phyloP scores from a whole-genome alignment of 2,797 vertebrate species.

The Anas flavirostris region DNA sequence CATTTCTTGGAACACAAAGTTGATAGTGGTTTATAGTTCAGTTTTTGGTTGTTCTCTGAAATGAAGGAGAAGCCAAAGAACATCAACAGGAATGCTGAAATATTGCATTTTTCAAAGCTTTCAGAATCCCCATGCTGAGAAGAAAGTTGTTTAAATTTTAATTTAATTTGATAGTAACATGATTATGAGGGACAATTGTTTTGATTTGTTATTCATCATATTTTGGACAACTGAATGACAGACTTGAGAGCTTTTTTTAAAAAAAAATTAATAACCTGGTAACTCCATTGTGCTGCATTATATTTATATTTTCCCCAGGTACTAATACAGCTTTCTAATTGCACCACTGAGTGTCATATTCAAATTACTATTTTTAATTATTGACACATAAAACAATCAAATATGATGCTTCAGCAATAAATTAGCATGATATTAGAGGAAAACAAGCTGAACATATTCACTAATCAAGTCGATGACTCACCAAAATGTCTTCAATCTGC shows the following conservation, averaged over 20 bases:
- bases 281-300: not conserved
- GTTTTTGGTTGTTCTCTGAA: not conserved
- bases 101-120: conserved; percentile 23
- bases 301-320: not conserved
- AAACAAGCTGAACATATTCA: not conserved
- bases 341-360: not conserved
- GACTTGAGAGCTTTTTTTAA: not conserved
- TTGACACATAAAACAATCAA: not conserved
- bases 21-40: not conserved
- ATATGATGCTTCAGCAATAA: not conserved
- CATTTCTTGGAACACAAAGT: not conserved
- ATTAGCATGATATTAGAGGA: not conserved
- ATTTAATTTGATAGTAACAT: conserved; percentile 45
- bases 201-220: conserved; percentile 51
- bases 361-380: conserved; percentile 20
- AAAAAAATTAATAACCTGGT: not conserved
- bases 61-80: not conserved
- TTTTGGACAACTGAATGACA: conserved; percentile 12
- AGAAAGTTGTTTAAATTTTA: conserved; percentile 24
- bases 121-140: conserved; percentile 23
- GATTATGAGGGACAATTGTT: conserved; percentile 41
- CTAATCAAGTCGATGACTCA: not conserved
- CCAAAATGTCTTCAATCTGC: not conserved
- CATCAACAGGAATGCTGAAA: conserved; percentile 31
- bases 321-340: not conserved